Conservation (phyloP, 2,888 invertebrate genomes). For the Belgica antarctica region DNA sequence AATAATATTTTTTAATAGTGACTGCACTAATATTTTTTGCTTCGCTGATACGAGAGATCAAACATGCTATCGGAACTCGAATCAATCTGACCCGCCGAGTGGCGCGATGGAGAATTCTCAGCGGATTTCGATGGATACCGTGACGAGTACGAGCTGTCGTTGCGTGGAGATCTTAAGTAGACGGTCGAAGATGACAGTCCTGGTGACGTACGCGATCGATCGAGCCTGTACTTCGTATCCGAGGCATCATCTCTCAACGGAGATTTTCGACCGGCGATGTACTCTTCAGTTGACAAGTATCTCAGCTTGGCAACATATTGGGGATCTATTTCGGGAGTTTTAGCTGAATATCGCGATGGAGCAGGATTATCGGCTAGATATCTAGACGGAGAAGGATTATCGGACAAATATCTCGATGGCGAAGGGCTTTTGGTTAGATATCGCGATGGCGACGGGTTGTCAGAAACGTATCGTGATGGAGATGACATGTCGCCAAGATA, state of each 20-base stretch:
- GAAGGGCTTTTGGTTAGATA: not conserved
- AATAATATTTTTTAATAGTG: slow-evolving; percentile 37
- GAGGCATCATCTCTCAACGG: not conserved
- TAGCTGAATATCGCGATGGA: not conserved
- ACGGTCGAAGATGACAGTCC: slow-evolving; percentile 49
- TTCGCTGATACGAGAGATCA: slow-evolving; percentile 6
- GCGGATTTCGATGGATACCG: slow-evolving; percentile 46
- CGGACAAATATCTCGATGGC: not conserved
- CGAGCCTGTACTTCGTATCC: slow-evolving; percentile 44
- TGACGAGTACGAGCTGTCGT: slow-evolving; percentile 45
- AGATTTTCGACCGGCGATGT: slow-evolving; percentile 19
- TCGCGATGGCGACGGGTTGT: not conserved
- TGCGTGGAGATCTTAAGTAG: slow-evolving; percentile 42
- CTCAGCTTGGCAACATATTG: slow-evolving; percentile 19
- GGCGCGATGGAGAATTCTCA: slow-evolving; percentile 49
- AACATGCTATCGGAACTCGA: slow-evolving; percentile 24
- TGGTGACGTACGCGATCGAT: slow-evolving; percentile 52
- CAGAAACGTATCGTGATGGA: not conserved
- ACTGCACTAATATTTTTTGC: slow-evolving; percentile 33
- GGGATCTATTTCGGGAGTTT: slow-evolving; percentile 30
- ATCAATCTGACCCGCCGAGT: slow-evolving; percentile 21
- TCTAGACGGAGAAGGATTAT: not conserved
- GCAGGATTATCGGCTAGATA: not conserved
- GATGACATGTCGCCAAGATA: not conserved
- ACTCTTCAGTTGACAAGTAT: slow-evolving; percentile 32